Evolutionary conservation across 2,113 vertebrate genomes (phyloP), one percentile per base, ranked within the genome.

Genomic region (Corythoichthys haematopterus): DNA sequence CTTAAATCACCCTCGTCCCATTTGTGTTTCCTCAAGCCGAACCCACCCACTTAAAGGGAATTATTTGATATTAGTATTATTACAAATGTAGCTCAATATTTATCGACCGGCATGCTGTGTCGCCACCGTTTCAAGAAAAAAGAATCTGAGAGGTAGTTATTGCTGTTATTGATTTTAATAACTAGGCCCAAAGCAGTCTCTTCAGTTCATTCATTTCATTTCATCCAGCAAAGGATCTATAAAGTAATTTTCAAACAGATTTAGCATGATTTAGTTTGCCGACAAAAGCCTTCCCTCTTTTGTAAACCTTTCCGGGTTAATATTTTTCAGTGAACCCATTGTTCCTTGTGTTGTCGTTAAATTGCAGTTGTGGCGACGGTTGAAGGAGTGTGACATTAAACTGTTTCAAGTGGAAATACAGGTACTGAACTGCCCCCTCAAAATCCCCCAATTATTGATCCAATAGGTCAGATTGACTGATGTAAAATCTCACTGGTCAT

Each of bases 121-220:
- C 38, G 45, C 61, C 64, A 55, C 65, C 75, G 74, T 83, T 83
- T 68, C 84, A 82, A 83, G 80, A 68, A 66, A 87, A 84, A 88
- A 85, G 66, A 43, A 45, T 20, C 3, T 35, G 33, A 56, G 53
- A 83, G 91, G 85, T 82, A 79, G 79, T 90, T 91, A 90, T 91
- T 89, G 84, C 85, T 72, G 66, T 70, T 90, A 90, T 91, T 90
- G 89, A 91, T 91, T 90, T 91, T 86, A 90, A 91, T 89, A 90
- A 89, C 81, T 73, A 83, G 67, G 74, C 75, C 69, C 77, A 69
- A 45, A 74, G 66, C 67, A 46, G 68, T 62, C 2, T n/a, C 40
- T 62, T 43, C 16, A 55, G 67, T 57, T 56, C 53, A 62, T 10
- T 70, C 58, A 14, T 70, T 75, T 73, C 71, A 74, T 80, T 47